These are phyloP conservation scores for Tinea pellionella DNA, from an alignment of 2,888 invertebrate genomes.

Conservation along the genomic window DNA sequence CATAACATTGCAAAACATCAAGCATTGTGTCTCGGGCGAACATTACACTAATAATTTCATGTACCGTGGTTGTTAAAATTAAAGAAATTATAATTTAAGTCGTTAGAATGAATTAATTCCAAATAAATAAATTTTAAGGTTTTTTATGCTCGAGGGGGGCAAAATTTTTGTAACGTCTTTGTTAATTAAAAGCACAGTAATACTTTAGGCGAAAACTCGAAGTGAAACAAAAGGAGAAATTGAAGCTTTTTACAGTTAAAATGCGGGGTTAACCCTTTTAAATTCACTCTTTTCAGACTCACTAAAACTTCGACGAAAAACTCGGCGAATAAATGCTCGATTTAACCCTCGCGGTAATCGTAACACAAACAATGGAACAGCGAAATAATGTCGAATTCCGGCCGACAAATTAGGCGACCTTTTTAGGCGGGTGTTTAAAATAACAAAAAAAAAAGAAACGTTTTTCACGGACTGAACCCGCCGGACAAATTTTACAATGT, in stretches of 20 bases:
- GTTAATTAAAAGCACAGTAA: constrained; percentile 7
- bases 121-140: background rate
- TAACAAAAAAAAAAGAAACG: constrained; percentile 37
- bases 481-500: background rate
- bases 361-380: constrained; percentile 60
- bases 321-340: constrained; percentile 54
- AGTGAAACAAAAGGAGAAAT: constrained; percentile 36
- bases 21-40: background rate
- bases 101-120: too few relatives aligned
- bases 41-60: background rate
- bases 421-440: constrained; percentile 48
- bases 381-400: constrained; percentile 62
- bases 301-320: constrained; percentile 56
- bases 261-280: constrained; percentile 52
- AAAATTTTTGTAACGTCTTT: background rate
- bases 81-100: too few relatives aligned
- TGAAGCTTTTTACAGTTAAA: constrained; percentile 53
- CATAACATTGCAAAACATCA: background rate
- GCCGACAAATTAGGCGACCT: constrained; percentile 63
- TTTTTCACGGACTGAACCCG: constrained; percentile 14
- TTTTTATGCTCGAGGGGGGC: background rate
- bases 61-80: too few relatives aligned
- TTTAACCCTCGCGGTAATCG: constrained; percentile 62
- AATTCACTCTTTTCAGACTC: constrained; percentile 47
- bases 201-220: background rate